Evolutionary conservation across 2,113 vertebrate genomes (phyloP).

Genomic region (Polypterus bichir): DNA sequence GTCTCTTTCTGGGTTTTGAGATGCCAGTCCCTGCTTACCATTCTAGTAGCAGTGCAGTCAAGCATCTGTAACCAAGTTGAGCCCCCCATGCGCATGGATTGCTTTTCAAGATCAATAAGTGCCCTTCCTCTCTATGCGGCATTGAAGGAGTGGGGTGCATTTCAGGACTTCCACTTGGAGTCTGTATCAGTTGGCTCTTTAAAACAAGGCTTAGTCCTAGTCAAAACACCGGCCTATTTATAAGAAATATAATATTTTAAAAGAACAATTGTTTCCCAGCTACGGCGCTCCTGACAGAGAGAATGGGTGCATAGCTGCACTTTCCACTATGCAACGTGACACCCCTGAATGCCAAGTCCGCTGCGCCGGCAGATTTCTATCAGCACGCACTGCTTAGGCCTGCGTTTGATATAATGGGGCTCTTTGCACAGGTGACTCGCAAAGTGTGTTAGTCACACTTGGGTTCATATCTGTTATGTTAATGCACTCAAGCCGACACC

Average conservation of each 20-base stretch:
- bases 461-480: slow-evolving; percentile 5
- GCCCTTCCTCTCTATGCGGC: neutral
- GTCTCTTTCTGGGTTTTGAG: too few relatives aligned
- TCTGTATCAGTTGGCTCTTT: neutral
- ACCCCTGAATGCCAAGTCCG: neutral
- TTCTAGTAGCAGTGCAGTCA: too few relatives aligned
- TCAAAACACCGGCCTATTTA: neutral
- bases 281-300: neutral
- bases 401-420: slow-evolving; percentile 8
- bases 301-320: neutral
- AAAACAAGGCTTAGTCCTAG: slow-evolving; percentile 1
- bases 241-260: neutral
- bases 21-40: too few relatives aligned
- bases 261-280: neutral
- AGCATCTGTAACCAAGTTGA: neutral
- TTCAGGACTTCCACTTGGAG: neutral
- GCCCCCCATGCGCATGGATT: neutral
- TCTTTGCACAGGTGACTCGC: slow-evolving; percentile 1
- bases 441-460: slow-evolving; percentile 10
- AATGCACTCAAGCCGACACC: slow-evolving; percentile 3
- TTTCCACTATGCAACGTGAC: neutral
- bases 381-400: slow-evolving; percentile 2
- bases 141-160: neutral
- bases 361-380: neutral
- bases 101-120: neutral